Evolutionary conservation across 2,888 invertebrate genomes (phyloP).

Genomic region (Oscheius sp.): DNA sequence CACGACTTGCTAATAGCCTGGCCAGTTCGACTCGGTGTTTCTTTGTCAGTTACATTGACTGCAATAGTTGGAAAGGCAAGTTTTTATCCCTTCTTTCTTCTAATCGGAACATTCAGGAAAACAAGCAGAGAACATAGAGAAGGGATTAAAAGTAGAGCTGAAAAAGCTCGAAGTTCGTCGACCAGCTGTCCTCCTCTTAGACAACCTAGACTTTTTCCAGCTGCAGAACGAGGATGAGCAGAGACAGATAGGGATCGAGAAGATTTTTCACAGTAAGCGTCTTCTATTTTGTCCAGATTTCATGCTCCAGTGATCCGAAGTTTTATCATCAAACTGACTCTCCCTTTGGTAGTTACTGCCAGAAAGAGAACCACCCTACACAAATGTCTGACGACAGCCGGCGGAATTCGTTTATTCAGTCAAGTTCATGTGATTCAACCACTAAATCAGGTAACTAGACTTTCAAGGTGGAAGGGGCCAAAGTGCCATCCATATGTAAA

Average conservation of each 20-base stretch:
- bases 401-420: constrained; percentile 36
- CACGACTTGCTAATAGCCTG: constrained; percentile 41
- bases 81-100: background rate
- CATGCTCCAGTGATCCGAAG: constrained; percentile 14
- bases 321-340: constrained; percentile 4
- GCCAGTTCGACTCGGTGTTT: constrained; percentile 38
- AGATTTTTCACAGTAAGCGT: constrained; percentile 48
- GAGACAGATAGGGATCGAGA: constrained; percentile 54
- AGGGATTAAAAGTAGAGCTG: constrained; percentile 45
- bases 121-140: constrained; percentile 58
- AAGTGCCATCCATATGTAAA: constrained; percentile 57
- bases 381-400: constrained; percentile 23
- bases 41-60: constrained; percentile 41
- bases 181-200: constrained; percentile 60
- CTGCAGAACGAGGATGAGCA: constrained; percentile 61
- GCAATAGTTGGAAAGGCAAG: constrained; percentile 42
- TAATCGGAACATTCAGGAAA: constrained; percentile 41
- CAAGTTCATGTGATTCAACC: constrained; percentile 37
- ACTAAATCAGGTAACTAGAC: constrained; percentile 16
- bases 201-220: constrained; percentile 61
- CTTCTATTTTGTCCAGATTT: background rate
- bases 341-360: constrained; percentile 26
- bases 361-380: constrained; percentile 28
- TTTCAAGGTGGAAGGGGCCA: constrained; percentile 34
- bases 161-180: constrained; percentile 42